Evolutionary conservation across 2,888 invertebrate genomes (phyloP).

Genomic region (Eupithecia dodoneata): DNA sequence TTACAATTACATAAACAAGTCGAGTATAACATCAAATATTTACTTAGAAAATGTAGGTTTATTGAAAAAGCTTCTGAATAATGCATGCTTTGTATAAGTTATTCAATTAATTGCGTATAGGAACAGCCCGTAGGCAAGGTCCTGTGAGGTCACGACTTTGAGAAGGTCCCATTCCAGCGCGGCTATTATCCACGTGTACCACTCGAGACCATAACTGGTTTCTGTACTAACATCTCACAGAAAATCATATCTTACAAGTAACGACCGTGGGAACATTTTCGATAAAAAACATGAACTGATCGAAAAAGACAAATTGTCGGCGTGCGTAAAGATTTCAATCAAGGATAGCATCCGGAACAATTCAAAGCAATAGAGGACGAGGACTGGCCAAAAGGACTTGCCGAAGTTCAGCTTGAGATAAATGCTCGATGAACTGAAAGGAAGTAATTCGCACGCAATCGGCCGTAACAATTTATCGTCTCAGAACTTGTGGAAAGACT

Average conservation of each 20-base stretch:
- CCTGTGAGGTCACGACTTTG: slow-evolving; percentile 78
- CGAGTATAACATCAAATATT: background rate
- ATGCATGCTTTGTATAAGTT: slow-evolving; percentile 39
- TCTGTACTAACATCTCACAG: slow-evolving; percentile 35
- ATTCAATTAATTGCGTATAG: slow-evolving; percentile 48
- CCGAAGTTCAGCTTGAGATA: slow-evolving; percentile 54
- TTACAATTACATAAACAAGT: background rate
- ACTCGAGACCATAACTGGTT: slow-evolving; percentile 59
- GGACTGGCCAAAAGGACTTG: slow-evolving; percentile 42
- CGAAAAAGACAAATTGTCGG: slow-evolving; percentile 1
- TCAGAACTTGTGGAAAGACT: slow-evolving; percentile 61
- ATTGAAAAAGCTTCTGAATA: slow-evolving; percentile 36
- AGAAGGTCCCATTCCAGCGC: slow-evolving; percentile 75
- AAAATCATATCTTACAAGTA: slow-evolving; percentile 50
- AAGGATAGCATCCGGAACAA: slow-evolving; percentile 9
- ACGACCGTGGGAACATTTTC: slow-evolving; percentile 36
- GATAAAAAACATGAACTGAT: background rate
- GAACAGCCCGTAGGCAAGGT: slow-evolving; percentile 69
- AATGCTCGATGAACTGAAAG: slow-evolving; percentile 60
- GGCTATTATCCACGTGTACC: slow-evolving; percentile 53
- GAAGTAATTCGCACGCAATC: slow-evolving; percentile 69
- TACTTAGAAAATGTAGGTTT: slow-evolving; percentile 16
- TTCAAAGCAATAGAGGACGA: slow-evolving; percentile 15
- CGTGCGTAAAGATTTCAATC: slow-evolving; percentile 4
- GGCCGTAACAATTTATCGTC: slow-evolving; percentile 67